Evolutionary conservation across 2,888 invertebrate species (phyloP), one percentile per base, ranked within the genome.

Genomic region (Alloplasta piceator): DNA sequence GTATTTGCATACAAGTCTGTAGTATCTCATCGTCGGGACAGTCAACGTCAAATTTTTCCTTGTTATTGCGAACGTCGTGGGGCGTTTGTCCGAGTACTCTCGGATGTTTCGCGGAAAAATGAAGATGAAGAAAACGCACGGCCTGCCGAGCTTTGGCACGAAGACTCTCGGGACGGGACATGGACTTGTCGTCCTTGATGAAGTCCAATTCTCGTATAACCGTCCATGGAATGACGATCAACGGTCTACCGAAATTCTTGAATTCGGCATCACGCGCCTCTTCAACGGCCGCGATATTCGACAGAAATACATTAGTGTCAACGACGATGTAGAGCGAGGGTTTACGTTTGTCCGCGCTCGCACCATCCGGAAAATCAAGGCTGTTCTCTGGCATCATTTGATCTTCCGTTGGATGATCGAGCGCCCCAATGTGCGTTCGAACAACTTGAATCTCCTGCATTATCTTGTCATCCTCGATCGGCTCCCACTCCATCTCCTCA

Each of bases 1-100:
- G 88, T 74, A 92, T 91, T 83, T 92, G 92, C 55, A 93, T 82
- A 83, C 93, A 93, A 46, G 92, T 92, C 82, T 93, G 92, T 26
- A 93, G 84, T 70, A 93, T 92, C 66, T 91, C 89, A 82, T 93
- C 93, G 86, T 93, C 93, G 61, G 93, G 92, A 82, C 91, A 92
- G 43, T 90, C 90, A 0, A 83, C 43, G 0, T 76, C 78, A 74
- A 88, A 92, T 78, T 83, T 86, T 46, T 84, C 61, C 81, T 86
- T 89, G 77, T 91, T 91, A 56, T 81, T 82, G 12, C 78, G 68
- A 26, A 89, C 89, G 9, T 92, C 91, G 64, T 83, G 84, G 12
- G 89, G 87, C 4, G 89, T 90, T 86, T 92, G 92, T 36, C 91
- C 92, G 63, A 91, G 82, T 26, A 92, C 63, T 46, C 89, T 87